These are phyloP conservation scores for Labeo calbasu DNA, from an alignment of 2,797 vertebrate species.

Conservation along the genomic window DNA sequence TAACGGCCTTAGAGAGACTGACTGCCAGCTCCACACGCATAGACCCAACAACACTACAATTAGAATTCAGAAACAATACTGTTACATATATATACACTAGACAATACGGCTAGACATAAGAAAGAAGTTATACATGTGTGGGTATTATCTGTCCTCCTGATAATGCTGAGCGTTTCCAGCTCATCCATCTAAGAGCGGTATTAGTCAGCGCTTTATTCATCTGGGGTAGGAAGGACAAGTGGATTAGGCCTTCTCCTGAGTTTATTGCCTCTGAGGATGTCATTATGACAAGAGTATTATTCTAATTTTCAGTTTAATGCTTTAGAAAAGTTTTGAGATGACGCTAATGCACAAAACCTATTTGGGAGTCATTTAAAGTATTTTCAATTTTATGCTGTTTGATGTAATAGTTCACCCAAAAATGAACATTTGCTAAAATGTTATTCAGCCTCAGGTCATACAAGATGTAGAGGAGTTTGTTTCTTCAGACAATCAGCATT, in stretches of 20 bases:
- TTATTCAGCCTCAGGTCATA: not conserved
- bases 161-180: conserved; percentile 15
- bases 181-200: conserved; percentile 35
- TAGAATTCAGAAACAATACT: not conserved
- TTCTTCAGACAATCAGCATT: not conserved
- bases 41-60: not conserved
- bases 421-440: not conserved
- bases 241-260: conserved; percentile 30
- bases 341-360: conserved; percentile 32
- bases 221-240: conserved; percentile 18
- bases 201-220: conserved; percentile 43
- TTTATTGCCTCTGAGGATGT: conserved; percentile 16
- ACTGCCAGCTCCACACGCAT: not conserved
- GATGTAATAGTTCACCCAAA: not conserved
- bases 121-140: not conserved
- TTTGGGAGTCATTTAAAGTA: not conserved
- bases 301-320: conserved; percentile 30
- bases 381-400: not conserved
- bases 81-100: not conserved
- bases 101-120: not conserved
- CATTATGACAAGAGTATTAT: conserved; percentile 37
- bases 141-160: conserved; percentile 1
- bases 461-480: not conserved
- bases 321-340: conserved; percentile 29
- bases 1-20: not conserved